phyloP scores from a whole-genome alignment of 2,797 vertebrate species.

The Labeo calbasu region DNA sequence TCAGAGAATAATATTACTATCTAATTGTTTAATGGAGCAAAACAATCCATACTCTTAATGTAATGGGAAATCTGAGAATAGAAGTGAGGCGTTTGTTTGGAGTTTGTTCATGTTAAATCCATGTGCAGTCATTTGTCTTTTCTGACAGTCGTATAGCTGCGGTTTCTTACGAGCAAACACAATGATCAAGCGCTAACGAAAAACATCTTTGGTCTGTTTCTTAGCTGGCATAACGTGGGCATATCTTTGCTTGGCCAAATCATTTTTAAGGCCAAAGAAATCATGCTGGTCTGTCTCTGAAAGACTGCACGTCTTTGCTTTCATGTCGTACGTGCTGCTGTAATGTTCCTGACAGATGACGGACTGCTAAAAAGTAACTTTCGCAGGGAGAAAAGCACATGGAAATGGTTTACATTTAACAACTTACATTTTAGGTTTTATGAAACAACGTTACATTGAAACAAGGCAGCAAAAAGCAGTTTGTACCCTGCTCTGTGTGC shows the following conservation, averaged over 20 bases:
- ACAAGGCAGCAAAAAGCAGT: neutral
- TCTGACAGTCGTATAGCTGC: constrained; percentile 31
- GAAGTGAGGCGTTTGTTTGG: constrained; percentile 51
- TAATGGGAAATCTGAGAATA: constrained; percentile 56
- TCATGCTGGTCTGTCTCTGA: neutral
- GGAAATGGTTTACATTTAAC: constrained; percentile 8
- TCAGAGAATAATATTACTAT: constrained; percentile 57
- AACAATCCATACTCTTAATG: constrained; percentile 58
- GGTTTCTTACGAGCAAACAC: constrained; percentile 50
- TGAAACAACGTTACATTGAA: neutral
- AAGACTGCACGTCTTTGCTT: constrained; percentile 55
- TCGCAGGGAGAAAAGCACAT: constrained; percentile 9
- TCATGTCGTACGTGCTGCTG: constrained; percentile 64
- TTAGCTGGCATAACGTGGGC: constrained; percentile 21
- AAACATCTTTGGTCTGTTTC: constrained; percentile 28
- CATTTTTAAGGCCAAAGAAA: constrained; percentile 6
- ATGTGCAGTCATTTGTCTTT: constrained; percentile 49
- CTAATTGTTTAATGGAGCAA: constrained; percentile 58
- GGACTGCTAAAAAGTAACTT: constrained; percentile 58
- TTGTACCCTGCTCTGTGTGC: neutral
- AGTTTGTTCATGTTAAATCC: constrained; percentile 44
- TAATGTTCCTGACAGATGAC: constrained; percentile 63
- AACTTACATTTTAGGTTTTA: neutral
- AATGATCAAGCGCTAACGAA: constrained; percentile 18
- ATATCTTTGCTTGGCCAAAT: constrained; percentile 21